A percentile compares a stretch with the other conserved stretches of the same genome.
Conservation (phyloP, 2,888 invertebrate genomes). For the Xestia rhomboidea region DNA sequence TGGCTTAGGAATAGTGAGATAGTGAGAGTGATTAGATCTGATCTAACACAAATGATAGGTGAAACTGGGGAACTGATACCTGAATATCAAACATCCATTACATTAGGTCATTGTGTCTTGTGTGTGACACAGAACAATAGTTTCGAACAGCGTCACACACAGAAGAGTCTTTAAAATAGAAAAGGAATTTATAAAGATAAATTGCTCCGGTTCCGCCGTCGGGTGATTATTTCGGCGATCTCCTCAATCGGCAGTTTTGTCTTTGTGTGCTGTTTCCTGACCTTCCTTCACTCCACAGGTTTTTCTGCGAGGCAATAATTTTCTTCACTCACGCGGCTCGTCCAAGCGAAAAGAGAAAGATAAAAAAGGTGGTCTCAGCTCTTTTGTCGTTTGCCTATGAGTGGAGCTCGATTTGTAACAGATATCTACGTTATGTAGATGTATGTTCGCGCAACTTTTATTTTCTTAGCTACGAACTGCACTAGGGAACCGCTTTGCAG, state of each 20-base stretch:
- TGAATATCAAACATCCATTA: slow-evolving; percentile 42
- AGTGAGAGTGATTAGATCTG: slow-evolving; percentile 45
- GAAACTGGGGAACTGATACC: slow-evolving; percentile 14
- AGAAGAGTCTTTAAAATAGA: slow-evolving; percentile 47
- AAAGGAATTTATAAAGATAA: slow-evolving; percentile 56
- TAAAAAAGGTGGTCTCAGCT: slow-evolving; percentile 85
- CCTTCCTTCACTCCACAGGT: slow-evolving; percentile 78
- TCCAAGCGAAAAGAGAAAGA: slow-evolving; percentile 84
- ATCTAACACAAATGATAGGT: slow-evolving; percentile 43
- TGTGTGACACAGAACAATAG: slow-evolving; percentile 49
- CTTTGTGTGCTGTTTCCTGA: slow-evolving; percentile 81
- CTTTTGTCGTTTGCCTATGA: slow-evolving; percentile 77
- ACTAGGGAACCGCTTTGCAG: slow-evolving; percentile 42
- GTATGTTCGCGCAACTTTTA: slow-evolving; percentile 52
- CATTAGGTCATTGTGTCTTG: slow-evolving; percentile 22
- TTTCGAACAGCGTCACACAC: slow-evolving; percentile 29
- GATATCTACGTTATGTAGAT: slow-evolving; percentile 64
- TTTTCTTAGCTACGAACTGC: slow-evolving; percentile 50
- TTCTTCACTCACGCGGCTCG: slow-evolving; percentile 81
- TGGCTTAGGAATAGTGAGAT: slow-evolving; percentile 20
- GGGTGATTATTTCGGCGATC: slow-evolving; percentile 73
- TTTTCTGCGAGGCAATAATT: slow-evolving; percentile 84
- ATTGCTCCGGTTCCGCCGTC: slow-evolving; percentile 58
- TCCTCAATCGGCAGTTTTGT: slow-evolving; percentile 78
- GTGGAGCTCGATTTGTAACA: slow-evolving; percentile 69